A percentile compares a stretch with the other conserved stretches of the same genome.
Evolutionary conservation across 2,797 vertebrate species (phyloP).

Genomic region (Macrochelys suwanniensis): DNA sequence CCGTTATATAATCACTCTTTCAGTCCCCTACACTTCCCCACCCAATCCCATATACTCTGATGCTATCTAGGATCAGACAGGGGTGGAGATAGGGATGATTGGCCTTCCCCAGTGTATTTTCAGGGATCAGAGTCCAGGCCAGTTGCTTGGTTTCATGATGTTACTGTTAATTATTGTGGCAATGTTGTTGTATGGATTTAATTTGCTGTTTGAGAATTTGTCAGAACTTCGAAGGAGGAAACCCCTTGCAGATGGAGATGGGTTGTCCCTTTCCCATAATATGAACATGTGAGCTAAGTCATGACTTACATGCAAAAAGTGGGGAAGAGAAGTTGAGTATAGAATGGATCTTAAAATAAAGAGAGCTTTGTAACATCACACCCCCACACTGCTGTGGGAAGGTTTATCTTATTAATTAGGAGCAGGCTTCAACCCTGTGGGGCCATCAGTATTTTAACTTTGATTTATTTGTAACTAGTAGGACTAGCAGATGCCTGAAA

Average conservation of each 20-base stretch:
- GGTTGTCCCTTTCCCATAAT: neutral
- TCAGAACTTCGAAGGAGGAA: neutral
- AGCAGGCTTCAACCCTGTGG: neutral
- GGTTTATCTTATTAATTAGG: neutral
- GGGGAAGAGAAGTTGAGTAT: neutral
- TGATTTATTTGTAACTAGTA: neutral
- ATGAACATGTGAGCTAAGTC: neutral
- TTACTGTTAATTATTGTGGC: neutral
- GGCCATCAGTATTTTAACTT: constrained; percentile 6
- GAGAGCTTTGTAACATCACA: neutral
- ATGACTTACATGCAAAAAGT: accelerated
- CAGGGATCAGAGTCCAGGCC: neutral
- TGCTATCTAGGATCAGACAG: neutral
- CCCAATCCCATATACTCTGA: neutral
- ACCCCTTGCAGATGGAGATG: neutral
- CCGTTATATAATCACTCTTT: neutral
- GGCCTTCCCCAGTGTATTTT: neutral
- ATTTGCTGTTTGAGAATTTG: constrained; percentile 16
- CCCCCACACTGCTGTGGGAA: neutral
- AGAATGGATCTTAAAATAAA: neutral
- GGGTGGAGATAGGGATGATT: neutral
- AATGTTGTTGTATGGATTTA: neutral
- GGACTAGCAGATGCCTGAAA: neutral
- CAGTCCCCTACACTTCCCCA: neutral
- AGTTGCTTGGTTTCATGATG: neutral